Evolutionary conservation across 2,113 vertebrate genomes (phyloP), one percentile per base, ranked within the genome.

Genomic region (Plecturocebus donacophilus): DNA sequence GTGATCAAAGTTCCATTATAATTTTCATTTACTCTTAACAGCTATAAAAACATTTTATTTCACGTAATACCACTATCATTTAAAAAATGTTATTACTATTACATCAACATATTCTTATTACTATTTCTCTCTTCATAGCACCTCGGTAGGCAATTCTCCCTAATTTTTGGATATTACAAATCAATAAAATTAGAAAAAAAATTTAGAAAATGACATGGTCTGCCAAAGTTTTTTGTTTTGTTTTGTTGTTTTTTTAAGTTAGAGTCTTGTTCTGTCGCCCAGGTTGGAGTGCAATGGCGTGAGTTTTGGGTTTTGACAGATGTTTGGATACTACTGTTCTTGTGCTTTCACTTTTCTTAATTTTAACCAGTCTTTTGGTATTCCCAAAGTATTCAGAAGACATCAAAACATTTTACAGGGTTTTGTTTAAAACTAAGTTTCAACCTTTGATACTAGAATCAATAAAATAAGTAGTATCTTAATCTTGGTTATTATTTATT

Each of bases 361-460:
- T 49, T 96, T 77, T 85, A 94, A 21, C 3, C n/a, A 82, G n/a
- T 79, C 68, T 77, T 45, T 35, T 76, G 8, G 0, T 70, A 90
- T 77, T 87, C 56, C 56, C 84, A n/a, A 87, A 61, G 23, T 56
- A 81, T 54, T 86, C 38, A 77, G 13, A 81, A 68, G 77, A 88
- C 12, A 38, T 42, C 21, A 80, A 21, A 11, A 85, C 21, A 61
- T 75, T 35, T 81, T 94, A 88, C 21, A 91, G 14, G 32, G 20
- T 95, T 91, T 42, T 94, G 45, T 45, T 93, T 87, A 80, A 96
- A 95, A 90, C 16, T 47, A 58, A 42, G 27, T 77, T 94, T 83
- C 20, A 47, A 42, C 17, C 71, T 88, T 91, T 87, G 6, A 85
- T 56, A 94, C 2, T 9, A 95, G 4, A 21, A 82, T 56, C 5